phyloP scores from a whole-genome alignment of 2,888 invertebrate genomes.

The Neoascia interrupta region DNA sequence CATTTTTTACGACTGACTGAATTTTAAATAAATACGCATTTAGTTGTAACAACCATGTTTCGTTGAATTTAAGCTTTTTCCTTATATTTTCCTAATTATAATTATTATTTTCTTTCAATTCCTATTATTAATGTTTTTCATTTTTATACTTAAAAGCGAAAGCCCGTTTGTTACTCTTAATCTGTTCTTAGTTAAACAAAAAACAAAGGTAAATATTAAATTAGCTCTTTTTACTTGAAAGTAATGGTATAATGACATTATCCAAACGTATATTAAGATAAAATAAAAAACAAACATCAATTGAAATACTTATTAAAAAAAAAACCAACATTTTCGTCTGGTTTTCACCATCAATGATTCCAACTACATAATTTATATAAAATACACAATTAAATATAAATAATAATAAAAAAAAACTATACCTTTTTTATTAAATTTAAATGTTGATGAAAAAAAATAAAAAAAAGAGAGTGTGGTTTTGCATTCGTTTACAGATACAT shows the following conservation, averaged over 20 bases:
- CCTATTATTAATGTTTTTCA: constrained; percentile 35
- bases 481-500: constrained; percentile 69
- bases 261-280: constrained; percentile 18
- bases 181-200: constrained; percentile 53
- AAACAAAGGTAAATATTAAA: constrained; percentile 3
- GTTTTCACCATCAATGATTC: constrained; percentile 55
- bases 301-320: constrained; percentile 32
- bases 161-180: constrained; percentile 56
- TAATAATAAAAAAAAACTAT: constrained; percentile 25
- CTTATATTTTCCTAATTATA: not conserved
- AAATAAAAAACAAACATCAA: constrained; percentile 4
- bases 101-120: constrained; percentile 55
- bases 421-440: constrained; percentile 63
- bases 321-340: constrained; percentile 48
- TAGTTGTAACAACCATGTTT: constrained; percentile 66
- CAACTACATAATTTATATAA: constrained; percentile 54
- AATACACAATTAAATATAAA: constrained; percentile 43
- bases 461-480: constrained; percentile 69
- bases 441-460: no score
- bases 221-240: constrained; percentile 39
- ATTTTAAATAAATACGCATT: constrained; percentile 65
- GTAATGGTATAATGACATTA: constrained; percentile 26
- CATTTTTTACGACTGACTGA: constrained; percentile 67
- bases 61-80: constrained; percentile 46
- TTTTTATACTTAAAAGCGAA: constrained; percentile 49